A percentile compares a stretch with the other conserved stretches of the same genome.
phyloP scores from a whole-genome alignment of 2,797 vertebrate species.

The Pseudochromis fuscus region DNA sequence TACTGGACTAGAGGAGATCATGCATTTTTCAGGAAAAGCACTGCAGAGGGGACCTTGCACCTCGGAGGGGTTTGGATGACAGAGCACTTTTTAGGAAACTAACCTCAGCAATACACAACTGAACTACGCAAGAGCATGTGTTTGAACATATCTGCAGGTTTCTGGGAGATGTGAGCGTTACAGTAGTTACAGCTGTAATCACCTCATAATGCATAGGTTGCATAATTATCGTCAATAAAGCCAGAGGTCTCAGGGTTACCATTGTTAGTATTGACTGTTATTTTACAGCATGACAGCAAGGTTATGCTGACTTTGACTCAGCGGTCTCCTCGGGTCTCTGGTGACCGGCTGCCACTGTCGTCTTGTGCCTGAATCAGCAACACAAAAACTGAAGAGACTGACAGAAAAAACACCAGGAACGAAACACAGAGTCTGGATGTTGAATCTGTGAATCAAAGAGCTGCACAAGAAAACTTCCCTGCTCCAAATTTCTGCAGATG shows the following conservation, averaged over 20 bases:
- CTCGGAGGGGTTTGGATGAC: conserved; percentile 16
- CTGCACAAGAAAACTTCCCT: no score
- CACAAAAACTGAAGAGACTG: neutral
- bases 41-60: conserved; percentile 37
- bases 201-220: no score
- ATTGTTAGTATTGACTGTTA: neutral
- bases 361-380: conserved; percentile 19
- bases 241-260: neutral
- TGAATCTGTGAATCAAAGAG: neutral
- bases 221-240: neutral
- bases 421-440: neutral
- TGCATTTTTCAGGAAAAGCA: conserved; percentile 21
- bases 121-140: neutral
- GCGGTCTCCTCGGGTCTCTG: conserved; percentile 44
- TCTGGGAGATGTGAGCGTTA: no score
- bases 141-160: neutral
- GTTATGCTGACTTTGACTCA: conserved; percentile 55
- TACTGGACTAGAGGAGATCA: neutral
- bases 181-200: no score
- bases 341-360: conserved; percentile 22
- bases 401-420: neutral
- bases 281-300: conserved; percentile 35
- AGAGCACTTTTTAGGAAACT: conserved; percentile 8
- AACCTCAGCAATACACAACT: neutral
- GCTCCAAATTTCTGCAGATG: neutral